phyloP scores from a whole-genome alignment of 2,888 invertebrate species.

The Hypsopygia costalis region DNA sequence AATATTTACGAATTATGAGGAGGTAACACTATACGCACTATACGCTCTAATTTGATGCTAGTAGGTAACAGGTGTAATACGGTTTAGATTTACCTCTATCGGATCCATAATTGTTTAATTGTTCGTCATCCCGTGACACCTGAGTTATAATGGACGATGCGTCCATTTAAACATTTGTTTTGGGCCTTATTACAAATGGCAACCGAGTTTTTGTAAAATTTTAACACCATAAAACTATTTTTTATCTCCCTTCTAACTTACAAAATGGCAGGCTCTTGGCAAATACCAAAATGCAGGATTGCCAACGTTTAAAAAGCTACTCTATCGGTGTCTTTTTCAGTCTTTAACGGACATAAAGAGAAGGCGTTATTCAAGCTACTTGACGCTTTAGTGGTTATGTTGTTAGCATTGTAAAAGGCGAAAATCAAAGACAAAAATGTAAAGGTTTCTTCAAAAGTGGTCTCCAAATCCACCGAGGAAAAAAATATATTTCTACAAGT shows the following conservation, averaged over 20 bases:
- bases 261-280: slow-evolving; percentile 80
- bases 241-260: slow-evolving; percentile 80
- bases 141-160: slow-evolving; percentile 99
- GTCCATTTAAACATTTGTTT: slow-evolving; percentile 90
- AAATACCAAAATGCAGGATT: slow-evolving; percentile 65
- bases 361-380: slow-evolving; percentile 23
- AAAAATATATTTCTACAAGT: no score
- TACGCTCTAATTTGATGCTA: slow-evolving; percentile 76
- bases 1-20: slow-evolving; percentile 59
- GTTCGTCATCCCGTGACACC: slow-evolving; percentile 98
- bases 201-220: slow-evolving; percentile 71
- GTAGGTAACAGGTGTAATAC: slow-evolving; percentile 79
- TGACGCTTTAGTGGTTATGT: slow-evolving; percentile 24
- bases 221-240: slow-evolving; percentile 81
- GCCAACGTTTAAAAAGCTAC: slow-evolving; percentile 53
- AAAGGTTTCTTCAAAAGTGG: slow-evolving; percentile 16
- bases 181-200: slow-evolving; percentile 74
- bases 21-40: slow-evolving; percentile 76
- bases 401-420: slow-evolving; percentile 51
- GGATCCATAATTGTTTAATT: slow-evolving; percentile 93
- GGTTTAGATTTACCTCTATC: slow-evolving; percentile 91
- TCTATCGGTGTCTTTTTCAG: slow-evolving; percentile 36
- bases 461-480: no score
- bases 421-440: slow-evolving; percentile 45
- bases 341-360: slow-evolving; percentile 30